These are phyloP conservation scores for Lingula anatina DNA, from an alignment of 2,888 invertebrate species.

Conservation along the genomic window DNA sequence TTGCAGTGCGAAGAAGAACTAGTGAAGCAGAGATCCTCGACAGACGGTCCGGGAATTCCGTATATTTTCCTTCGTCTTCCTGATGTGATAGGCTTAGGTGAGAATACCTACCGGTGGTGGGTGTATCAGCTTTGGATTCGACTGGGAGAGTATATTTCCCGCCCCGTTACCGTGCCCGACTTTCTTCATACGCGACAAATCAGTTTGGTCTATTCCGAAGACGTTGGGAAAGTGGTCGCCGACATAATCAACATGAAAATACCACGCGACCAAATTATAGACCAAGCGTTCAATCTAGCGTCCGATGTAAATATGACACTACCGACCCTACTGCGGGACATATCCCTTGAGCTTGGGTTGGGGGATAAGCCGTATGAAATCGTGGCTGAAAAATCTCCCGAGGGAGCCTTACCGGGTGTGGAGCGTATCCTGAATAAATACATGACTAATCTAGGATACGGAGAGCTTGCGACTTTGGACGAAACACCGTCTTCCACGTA, in stretches of 20 bases:
- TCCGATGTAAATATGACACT: constrained; percentile 43
- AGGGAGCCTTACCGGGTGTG: constrained; percentile 12
- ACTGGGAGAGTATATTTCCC: constrained; percentile 30
- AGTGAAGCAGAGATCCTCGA: constrained; percentile 20
- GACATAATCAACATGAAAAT: constrained; percentile 19
- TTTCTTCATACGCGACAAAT: constrained; percentile 35
- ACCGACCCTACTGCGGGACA: constrained; percentile 31
- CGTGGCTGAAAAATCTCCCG: constrained; percentile 13
- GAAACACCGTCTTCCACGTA: constrained; percentile 26
- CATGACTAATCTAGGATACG: constrained; percentile 1
- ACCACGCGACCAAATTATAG: constrained; percentile 14
- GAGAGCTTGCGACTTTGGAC: constrained; percentile 16
- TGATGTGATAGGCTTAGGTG: constrained; percentile 54
- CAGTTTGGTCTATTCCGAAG: constrained; percentile 52
- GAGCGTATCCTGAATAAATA: no score
- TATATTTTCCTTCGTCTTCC: constrained; percentile 53
- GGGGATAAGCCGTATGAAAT: no score
- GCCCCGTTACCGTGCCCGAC: constrained; percentile 42
- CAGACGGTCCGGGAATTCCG: constrained; percentile 30
- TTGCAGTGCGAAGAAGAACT: constrained; percentile 52
- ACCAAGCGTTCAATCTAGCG: constrained; percentile 52
- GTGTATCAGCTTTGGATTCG: constrained; percentile 54
- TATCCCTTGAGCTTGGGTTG: constrained; percentile 21
- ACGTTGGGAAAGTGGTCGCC: constrained; percentile 47
- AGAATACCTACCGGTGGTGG: constrained; percentile 55